Evolutionary conservation across 2,113 vertebrate genomes (phyloP), one percentile per base, ranked within the genome.

Genomic region (Copsychus sechellarum): DNA sequence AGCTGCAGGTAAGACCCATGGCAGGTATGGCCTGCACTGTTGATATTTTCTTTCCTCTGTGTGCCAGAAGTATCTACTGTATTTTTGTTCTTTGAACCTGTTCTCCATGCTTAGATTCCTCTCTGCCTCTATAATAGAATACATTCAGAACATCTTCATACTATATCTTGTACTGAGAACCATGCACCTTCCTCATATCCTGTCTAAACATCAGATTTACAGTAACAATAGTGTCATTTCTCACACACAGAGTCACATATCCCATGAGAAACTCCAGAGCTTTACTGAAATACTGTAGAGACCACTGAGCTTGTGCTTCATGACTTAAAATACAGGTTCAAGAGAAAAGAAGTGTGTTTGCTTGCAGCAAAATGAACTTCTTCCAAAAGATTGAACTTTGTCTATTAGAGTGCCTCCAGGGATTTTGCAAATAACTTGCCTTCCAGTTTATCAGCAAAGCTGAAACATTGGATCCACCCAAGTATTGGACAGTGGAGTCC

Each of bases 11-110:
- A 70, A 66, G 61, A 81, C 12, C 33, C 14, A 6, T 1, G 5
- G 51, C 34, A 57, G 6, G 21, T 8, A 34, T 2, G 3, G 18
- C 8, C 28, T 61, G 13, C 17, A 50, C 10, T 1, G 3, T 0
- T 45, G 47, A 50, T 10, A 14, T 74, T 67, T 84, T 71, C 22
- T 71, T 26, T 48, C 13, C 61, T n/a, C 26, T 21, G 26, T 81
- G 78, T 28, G 17, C 14, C 53, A 21, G 24, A 48, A 47, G 4
- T 25, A 53, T 23, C 53, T 83, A 23, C 7, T 4, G 5, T 8
- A 33, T 12, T 26, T 88, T 73, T 48, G 7, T 19, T 56, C n/a
- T 45, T 20, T 57, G 47, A 65, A 74, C 23, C 5, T 5, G 1
- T 29, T 78, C 70, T 67, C n/a, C 48, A 25, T 61, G 26, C 3